Base-by-base conservation (phyloP, 2,797 vertebrate genomes). In the Argentina silus region DNA sequence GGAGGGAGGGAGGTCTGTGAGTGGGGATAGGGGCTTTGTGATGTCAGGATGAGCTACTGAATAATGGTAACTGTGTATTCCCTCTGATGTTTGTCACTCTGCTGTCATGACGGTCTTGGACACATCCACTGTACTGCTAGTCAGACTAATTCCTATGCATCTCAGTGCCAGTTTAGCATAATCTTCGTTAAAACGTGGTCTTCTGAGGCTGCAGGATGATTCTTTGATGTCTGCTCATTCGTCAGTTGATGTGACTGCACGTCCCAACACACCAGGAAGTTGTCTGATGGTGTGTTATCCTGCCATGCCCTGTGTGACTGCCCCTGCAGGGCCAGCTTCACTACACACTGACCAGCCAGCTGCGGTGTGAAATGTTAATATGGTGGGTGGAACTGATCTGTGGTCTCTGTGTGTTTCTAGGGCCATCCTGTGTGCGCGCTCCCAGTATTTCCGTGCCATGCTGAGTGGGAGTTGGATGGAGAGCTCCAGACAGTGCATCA, bases 381-480 rank as follows among this genome's bases (percentile, higher is more conserved):
- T 7, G 11, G 17, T 57, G 72, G 57, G 70, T 73, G 73, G 59
- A 48, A 85, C 73, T 86, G 75, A 82, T 59, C 70, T 67, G 65
- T 63, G n/a, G 8, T 50, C 44, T 86, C 79, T 87, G 50, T 66
- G 74, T 80, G 59, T 90, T 89, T 86, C 81, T 77, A 97, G 94
- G 94, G 96, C 97, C 61, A 93, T 99, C 88, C 94, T 99, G 86
- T 97, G 96, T 82, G 96, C 96, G 36, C 95, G 97, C 77, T 97
- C 96, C n/a, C 92, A 93, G 93, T 98, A 99, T 83, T 98, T 99
- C 90, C 88, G 95, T 84, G 96, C 97, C 65, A 98, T 99, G 97
- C 92, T 98, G 89, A 96, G 95, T 83, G 97, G 97, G 80, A 95
- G 93, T 75, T 99, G 97, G 97, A 95, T 95, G 89, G 97, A 99